phyloP scores from a whole-genome alignment of 2,797 vertebrate species.

The Antrozous pallidus region DNA sequence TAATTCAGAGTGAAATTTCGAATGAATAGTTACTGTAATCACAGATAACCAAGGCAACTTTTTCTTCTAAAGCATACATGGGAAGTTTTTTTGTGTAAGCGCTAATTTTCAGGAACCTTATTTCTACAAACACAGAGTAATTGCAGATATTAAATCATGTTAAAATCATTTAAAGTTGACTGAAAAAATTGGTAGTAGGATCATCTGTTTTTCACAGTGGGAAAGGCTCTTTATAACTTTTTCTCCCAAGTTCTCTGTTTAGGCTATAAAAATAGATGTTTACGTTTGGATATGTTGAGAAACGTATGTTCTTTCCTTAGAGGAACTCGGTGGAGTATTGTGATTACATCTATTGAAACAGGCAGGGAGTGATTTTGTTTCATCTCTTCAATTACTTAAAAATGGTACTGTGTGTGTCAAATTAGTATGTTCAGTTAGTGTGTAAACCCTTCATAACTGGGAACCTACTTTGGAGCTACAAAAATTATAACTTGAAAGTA shows the following conservation, averaged over 20 bases:
- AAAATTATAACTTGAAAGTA: background rate
- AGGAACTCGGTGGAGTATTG: conserved; percentile 8
- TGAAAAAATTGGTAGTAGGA: conserved; percentile 2
- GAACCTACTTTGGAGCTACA: background rate
- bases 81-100: background rate
- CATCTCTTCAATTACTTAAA: conserved; percentile 7
- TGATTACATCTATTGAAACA: background rate
- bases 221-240: background rate
- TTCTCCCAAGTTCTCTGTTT: conserved; percentile 9
- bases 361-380: conserved; percentile 28
- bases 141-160: background rate
- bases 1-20: conserved; percentile 43
- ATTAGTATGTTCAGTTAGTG: background rate
- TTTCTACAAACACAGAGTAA: conserved; percentile 6
- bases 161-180: conserved; percentile 28
- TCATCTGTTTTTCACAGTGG: background rate
- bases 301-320: conserved; percentile 24
- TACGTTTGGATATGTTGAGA: conserved; percentile 30
- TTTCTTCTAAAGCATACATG: background rate
- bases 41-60: background rate
- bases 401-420: background rate
- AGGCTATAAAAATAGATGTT: background rate
- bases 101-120: conserved; percentile 5
- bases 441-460: background rate
- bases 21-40: conserved; percentile 31